Evolutionary conservation across 2,113 vertebrate species (phyloP), one percentile per base, ranked within the genome.

Genomic region (Gymnogyps californianus): DNA sequence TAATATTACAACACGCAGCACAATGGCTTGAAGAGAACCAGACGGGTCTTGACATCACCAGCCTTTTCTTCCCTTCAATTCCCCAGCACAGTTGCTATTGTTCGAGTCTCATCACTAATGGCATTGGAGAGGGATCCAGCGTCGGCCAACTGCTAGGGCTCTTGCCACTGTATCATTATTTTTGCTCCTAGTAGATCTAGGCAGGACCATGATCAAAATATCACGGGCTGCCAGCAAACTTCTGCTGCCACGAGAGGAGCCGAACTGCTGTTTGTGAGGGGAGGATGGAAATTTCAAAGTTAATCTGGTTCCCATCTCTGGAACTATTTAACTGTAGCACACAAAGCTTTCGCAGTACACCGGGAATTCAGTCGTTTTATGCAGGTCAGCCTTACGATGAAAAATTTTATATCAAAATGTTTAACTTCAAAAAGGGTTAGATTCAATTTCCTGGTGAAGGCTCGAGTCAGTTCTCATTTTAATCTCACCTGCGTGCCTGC

Each of bases 391-490:
- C 89, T 74, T 66, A 93, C 1, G 3, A 94, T 96, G 91, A 95
- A 96, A 95, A 95, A 87, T n/a, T 94, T 95, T 87, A 85, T 95
- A 96, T 95, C 94, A 96, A 95, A 96, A 95, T 83, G 87, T 72
- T 94, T 96, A 79, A 91, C 96, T 97, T 97, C 95, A 95, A 96
- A 97, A 85, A 91, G 89, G 51, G 49, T 91, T 95, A 91, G 84
- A 95, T 89, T 95, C 70, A 91, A 96, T 97, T 95, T 96, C 84
- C 91, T 85, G 66, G 78, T 94, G 87, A 74, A 96, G 71, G 42
- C 81, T 90, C 0, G 8, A 95, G 89, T 91, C 89, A 66, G 78
- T 95, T 94, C 78, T 94, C 87, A 91, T 96, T 96, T 96, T 94
- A 93, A 96, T 87, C 96, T 94, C 93, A 85, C 89, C 89, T 91